Percentiles rank a stretch among this genome's conserved stretches.
phyloP scores from a whole-genome alignment of 2,797 vertebrate species.

The Premnoplex brunnescens region DNA sequence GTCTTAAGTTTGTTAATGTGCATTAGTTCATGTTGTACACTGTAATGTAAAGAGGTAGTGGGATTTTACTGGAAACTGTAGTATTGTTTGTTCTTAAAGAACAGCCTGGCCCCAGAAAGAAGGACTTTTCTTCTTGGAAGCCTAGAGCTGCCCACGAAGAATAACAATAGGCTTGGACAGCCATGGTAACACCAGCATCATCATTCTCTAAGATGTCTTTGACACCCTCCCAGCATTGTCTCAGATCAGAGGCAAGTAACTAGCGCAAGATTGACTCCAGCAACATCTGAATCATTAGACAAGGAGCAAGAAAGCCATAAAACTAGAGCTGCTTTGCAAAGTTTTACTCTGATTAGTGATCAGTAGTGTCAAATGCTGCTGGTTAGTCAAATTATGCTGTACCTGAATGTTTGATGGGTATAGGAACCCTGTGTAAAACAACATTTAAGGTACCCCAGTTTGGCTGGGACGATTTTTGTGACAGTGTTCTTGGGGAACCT shows the following conservation, averaged over 20 bases:
- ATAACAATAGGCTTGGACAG: not conserved
- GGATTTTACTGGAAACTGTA: not conserved
- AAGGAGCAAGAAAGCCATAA: not conserved
- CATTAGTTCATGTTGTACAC: not conserved
- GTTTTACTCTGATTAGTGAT: not conserved
- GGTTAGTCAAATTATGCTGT: not conserved
- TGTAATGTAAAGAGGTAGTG: not conserved
- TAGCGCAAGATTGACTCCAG: not conserved
- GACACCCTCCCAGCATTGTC: not conserved
- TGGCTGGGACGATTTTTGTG: not conserved
- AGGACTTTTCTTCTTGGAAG: not conserved
- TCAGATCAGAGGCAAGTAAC: not conserved
- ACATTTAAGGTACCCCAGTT: not conserved
- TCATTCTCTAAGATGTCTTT: not conserved
- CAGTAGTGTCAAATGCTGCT: not conserved
- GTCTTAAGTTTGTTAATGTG: not conserved
- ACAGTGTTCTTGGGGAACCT: not conserved
- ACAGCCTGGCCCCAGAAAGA: not conserved
- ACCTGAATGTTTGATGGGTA: not conserved
- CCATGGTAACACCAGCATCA: not conserved
- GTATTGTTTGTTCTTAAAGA: not conserved
- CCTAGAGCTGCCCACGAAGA: not conserved
- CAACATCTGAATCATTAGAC: not conserved
- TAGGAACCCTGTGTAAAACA: not conserved
- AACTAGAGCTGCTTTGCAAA: not conserved